These are phyloP conservation scores for Molossus molossus DNA, from an alignment of 2,797 vertebrate genomes.

Conservation along the genomic window DNA sequence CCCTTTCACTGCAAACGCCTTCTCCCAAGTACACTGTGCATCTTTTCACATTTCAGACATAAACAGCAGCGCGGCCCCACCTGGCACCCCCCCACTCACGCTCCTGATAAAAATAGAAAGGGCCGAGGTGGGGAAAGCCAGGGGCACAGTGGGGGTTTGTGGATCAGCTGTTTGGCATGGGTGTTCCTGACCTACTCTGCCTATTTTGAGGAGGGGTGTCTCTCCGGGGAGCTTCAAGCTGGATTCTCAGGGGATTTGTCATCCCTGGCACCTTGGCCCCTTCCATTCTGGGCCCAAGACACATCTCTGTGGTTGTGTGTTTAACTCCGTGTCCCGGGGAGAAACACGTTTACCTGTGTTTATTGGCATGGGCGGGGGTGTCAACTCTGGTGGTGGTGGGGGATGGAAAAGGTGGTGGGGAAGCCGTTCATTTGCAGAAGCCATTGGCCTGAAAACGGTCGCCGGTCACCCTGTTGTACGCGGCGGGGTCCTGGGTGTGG, in stretches of 20 bases:
- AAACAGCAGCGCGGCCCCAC: constrained; percentile 85
- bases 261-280: constrained; percentile 57
- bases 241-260: constrained; percentile 71
- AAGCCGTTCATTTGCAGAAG: background rate
- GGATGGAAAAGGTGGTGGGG: background rate
- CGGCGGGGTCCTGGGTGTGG: background rate
- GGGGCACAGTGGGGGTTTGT: constrained; percentile 84
- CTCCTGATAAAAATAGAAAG: constrained; percentile 89
- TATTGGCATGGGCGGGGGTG: background rate
- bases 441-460: background rate
- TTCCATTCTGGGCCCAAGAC: constrained; percentile 68
- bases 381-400: background rate
- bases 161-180: constrained; percentile 36
- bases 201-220: constrained; percentile 83
- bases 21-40: constrained; percentile 83
- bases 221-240: fast-evolving
- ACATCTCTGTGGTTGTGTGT: constrained; percentile 66
- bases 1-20: constrained; percentile 85
- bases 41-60: constrained; percentile 84
- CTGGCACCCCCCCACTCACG: constrained; percentile 81
- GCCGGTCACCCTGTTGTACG: background rate
- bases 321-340: constrained; percentile 26
- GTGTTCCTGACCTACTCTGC: constrained; percentile 70
- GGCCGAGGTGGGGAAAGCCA: constrained; percentile 30
- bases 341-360: constrained; percentile 74